Percentiles rank a stretch among this genome's conserved stretches.
phyloP scores from a whole-genome alignment of 2,113 vertebrate species.

The Mus pahari region DNA sequence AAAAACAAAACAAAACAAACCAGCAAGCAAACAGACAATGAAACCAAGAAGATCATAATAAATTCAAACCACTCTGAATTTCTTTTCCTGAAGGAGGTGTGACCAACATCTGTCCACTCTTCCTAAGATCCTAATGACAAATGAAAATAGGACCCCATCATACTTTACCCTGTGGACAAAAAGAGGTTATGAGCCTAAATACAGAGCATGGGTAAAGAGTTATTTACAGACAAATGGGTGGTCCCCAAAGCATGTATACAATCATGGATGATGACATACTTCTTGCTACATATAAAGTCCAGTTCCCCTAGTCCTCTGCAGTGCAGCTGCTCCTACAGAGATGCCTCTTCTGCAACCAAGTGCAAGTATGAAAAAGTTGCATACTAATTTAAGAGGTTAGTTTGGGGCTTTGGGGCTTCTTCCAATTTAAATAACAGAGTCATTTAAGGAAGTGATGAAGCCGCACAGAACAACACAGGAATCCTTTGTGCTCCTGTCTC shows the following conservation, averaged over 20 bases:
- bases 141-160: background rate
- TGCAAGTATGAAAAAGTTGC: background rate
- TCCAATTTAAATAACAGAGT: conserved; percentile 41
- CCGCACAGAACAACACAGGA: background rate
- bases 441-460: conserved; percentile 38
- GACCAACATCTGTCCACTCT: background rate
- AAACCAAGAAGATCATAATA: background rate
- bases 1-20: background rate
- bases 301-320: background rate
- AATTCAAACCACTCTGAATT: background rate
- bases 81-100: background rate
- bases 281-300: background rate
- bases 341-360: no score
- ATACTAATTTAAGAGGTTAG: background rate
- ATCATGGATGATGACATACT: background rate
- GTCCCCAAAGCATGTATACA: background rate
- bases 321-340: background rate
- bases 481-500: background rate
- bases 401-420: conserved; percentile 30
- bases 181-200: background rate
- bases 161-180: background rate
- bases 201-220: background rate
- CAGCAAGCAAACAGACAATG: background rate
- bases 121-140: background rate
- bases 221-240: background rate